Evolutionary conservation across 2,888 invertebrate species (phyloP).

Genomic region (Conistra vaccinii): DNA sequence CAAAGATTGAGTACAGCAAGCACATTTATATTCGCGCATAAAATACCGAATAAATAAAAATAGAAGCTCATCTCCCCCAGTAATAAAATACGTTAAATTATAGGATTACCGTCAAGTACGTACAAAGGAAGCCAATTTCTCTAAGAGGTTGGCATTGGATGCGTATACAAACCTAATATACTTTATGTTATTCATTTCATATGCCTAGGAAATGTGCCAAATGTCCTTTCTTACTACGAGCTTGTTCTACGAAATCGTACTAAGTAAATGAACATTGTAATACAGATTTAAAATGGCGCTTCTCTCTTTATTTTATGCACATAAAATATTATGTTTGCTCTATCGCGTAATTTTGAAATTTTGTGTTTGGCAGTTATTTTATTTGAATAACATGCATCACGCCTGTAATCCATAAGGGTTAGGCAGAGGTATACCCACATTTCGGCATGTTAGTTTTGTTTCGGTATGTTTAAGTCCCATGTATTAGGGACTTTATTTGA

Average conservation of each 20-base stretch:
- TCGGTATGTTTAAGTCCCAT: no score
- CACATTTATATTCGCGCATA: conserved; percentile 38
- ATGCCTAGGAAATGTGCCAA: conserved; percentile 72
- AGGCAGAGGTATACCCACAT: no score
- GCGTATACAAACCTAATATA: conserved; percentile 65
- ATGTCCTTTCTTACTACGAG: conserved; percentile 61
- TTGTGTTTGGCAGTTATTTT: conserved; percentile 6
- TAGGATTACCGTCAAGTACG: conserved; percentile 56
- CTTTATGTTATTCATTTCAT: conserved; percentile 66
- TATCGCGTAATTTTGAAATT: conserved; percentile 6
- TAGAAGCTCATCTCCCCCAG: conserved; percentile 51
- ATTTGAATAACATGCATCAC: not conserved
- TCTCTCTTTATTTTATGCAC: conserved; percentile 35
- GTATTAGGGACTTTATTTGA: not conserved
- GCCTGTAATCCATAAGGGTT: no score
- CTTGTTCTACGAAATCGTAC: conserved; percentile 46
- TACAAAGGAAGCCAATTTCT: conserved; percentile 71
- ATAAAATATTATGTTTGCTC: conserved; percentile 28
- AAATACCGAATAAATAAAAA: conserved; percentile 50
- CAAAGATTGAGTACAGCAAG: conserved; percentile 30
- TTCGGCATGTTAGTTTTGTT: no score
- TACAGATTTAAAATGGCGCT: conserved; percentile 45
- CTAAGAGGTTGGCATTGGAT: conserved; percentile 71
- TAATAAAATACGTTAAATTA: conserved; percentile 65
- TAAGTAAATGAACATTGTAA: conserved; percentile 52